Conservation (phyloP, 2,797 vertebrate genomes). For the Myoxocephalus aenaeus region DNA sequence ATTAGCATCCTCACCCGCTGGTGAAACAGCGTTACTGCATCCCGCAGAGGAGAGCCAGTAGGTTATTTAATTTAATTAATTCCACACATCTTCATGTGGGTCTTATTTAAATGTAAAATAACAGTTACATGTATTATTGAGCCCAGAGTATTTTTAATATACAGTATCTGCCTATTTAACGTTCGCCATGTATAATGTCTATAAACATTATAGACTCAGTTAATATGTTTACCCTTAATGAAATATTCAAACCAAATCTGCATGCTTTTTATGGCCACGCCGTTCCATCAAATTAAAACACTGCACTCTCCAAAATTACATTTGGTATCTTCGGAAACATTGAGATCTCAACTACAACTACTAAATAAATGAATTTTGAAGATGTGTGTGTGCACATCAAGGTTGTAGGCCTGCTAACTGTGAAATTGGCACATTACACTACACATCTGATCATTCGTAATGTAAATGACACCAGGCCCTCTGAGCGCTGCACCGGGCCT, state of each 20-base stretch:
- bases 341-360: background rate
- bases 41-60: too few relatives aligned
- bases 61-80: background rate
- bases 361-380: background rate
- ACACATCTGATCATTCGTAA: background rate
- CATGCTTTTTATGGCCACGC: background rate
- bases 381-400: background rate
- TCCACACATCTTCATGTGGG: background rate
- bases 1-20: too few relatives aligned
- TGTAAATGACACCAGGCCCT: background rate
- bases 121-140: too few relatives aligned
- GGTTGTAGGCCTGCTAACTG: background rate
- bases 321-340: slow-evolving; percentile 1
- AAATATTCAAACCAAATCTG: background rate
- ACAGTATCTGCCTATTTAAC: background rate
- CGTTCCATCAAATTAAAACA: background rate
- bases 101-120: too few relatives aligned
- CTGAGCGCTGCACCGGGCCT: slow-evolving; percentile 7
- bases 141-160: background rate
- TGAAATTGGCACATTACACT: background rate
- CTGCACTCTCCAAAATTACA: background rate
- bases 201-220: background rate
- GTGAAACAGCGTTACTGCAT: too few relatives aligned
- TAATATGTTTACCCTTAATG: background rate
- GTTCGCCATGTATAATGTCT: background rate